Conservation (phyloP, 2,113 vertebrate genomes). For the Crotalus helleri region DNA sequence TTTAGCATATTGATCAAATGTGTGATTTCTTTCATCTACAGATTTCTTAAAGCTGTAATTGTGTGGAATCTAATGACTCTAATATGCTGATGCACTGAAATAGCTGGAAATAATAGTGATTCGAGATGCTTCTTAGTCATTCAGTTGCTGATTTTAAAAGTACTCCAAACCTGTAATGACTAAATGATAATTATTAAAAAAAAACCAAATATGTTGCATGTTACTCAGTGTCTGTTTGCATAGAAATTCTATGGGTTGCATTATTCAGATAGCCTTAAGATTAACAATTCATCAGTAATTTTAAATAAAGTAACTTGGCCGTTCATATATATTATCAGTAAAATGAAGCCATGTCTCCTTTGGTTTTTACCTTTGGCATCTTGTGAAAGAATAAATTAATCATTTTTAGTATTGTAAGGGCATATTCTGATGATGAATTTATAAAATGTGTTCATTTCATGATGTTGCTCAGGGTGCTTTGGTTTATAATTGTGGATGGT, state of each 20-base stretch:
- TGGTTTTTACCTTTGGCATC: not conserved
- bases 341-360: not conserved
- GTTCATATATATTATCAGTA: not conserved
- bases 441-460: not conserved
- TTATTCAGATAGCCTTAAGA: not conserved
- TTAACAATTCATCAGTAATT: not conserved
- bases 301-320: not conserved
- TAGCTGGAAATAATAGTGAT: not conserved
- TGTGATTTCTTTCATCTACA: not conserved
- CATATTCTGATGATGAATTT: not conserved
- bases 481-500: not conserved
- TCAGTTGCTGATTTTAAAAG: not conserved
- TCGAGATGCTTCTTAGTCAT: not conserved
- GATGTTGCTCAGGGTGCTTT: not conserved
- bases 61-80: not conserved
- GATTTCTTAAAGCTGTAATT: not conserved
- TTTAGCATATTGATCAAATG: not conserved
- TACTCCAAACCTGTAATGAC: not conserved
- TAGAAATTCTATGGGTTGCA: not conserved
- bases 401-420: not conserved
- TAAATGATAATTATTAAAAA: not conserved
- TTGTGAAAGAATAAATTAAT: not conserved
- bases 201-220: rapidly evolving
- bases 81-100: not conserved
- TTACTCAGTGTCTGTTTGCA: not conserved